A percentile compares a stretch with the other conserved stretches of the same genome.
These are phyloP conservation scores for Tyrophagus putrescentiae DNA, from an alignment of 1,140 invertebrate genomes.

Conservation along the genomic window DNA sequence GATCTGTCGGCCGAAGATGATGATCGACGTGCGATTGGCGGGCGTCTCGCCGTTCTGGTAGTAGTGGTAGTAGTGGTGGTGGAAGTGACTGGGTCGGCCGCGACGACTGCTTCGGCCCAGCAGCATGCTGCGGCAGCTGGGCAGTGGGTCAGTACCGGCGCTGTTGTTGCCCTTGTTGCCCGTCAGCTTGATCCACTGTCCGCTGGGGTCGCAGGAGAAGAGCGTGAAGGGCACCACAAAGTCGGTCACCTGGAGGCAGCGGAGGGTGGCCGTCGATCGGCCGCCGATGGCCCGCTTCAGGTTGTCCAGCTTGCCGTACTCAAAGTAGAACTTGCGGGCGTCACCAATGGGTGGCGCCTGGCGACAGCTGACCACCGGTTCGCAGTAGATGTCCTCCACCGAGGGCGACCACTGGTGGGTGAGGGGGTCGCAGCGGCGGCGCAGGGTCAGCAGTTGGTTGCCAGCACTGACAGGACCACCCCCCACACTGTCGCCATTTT, in stretches of 20 bases:
- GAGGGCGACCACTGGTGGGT: not conserved
- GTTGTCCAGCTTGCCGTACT: not conserved
- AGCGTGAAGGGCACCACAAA: not conserved
- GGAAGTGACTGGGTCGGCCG: not conserved
- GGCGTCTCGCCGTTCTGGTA: not conserved
- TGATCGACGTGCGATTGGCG: not conserved
- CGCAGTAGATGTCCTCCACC: not conserved
- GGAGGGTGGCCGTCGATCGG: not conserved
- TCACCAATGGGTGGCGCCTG: not conserved
- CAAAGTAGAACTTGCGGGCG: not conserved
- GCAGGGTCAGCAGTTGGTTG: not conserved
- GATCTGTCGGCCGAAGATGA: not conserved
- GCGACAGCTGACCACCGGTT: not conserved
- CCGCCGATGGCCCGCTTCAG: not conserved
- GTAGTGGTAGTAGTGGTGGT: not conserved
- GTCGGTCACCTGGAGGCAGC: not conserved
- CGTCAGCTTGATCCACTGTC: slow-evolving; percentile 2
- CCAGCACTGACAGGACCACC: too few species aligned
- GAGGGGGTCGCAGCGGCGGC: not conserved
- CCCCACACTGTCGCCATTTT: too few species aligned
- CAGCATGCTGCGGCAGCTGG: not conserved
- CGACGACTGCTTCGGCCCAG: not conserved
- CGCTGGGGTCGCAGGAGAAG: not conserved
- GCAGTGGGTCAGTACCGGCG: not conserved
- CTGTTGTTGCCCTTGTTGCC: not conserved